These are phyloP conservation scores for Spicauda simplicius DNA, from an alignment of 2,888 invertebrate genomes.

Conservation along the genomic window DNA sequence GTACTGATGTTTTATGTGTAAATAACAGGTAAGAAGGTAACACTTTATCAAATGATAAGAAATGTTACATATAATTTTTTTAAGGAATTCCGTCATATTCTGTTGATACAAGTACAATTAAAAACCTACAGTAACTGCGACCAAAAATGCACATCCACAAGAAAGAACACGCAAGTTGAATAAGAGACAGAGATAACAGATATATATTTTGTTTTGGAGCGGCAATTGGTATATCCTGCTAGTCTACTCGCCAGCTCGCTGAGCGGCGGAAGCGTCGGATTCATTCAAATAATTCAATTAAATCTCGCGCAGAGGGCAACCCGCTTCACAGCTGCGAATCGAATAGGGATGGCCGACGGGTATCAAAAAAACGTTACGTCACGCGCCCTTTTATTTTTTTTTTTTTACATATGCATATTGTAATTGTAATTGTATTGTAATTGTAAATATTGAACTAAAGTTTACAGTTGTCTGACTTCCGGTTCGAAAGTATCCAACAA, in stretches of 20 bases:
- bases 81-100: no score
- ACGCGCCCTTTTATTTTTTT: neutral
- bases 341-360: conserved; percentile 57
- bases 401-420: no score
- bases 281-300: conserved; percentile 84
- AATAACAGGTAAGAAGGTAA: no score
- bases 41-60: no score
- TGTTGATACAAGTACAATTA: no score
- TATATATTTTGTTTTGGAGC: conserved; percentile 67
- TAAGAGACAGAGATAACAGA: conserved; percentile 39
- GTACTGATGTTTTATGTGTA: no score
- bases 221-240: conserved; percentile 81
- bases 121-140: neutral
- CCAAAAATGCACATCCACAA: neutral
- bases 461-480: no score
- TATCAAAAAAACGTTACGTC: conserved; percentile 9
- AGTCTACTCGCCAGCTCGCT: conserved; percentile 51
- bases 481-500: no score
- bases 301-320: conserved; percentile 71
- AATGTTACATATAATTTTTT: no score
- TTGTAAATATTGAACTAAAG: no score
- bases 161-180: conserved; percentile 3
- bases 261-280: conserved; percentile 77
- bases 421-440: no score
- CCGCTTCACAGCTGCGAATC: conserved; percentile 67